phyloP scores from a whole-genome alignment of 2,797 vertebrate species.

The Gorsachius magnificus region DNA sequence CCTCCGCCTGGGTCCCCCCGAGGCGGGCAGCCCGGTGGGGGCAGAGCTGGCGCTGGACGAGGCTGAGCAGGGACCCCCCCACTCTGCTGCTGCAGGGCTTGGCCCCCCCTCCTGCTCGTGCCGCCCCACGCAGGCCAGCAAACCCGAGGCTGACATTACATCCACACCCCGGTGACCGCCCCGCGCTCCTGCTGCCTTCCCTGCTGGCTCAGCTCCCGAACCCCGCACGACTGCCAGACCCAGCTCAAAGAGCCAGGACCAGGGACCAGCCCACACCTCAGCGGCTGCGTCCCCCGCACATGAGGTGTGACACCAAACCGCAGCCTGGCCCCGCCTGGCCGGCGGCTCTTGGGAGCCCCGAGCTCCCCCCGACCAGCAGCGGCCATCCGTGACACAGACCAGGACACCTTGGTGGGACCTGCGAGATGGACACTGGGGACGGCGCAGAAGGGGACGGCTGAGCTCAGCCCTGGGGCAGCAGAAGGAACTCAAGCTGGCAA shows the following conservation, averaged over 20 bases:
- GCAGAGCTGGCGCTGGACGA: fast-evolving
- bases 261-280: background rate
- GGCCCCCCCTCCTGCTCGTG: background rate
- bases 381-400: too few relatives aligned
- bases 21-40: background rate
- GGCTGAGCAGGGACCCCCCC: background rate
- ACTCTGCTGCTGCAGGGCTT: background rate
- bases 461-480: fast-evolving
- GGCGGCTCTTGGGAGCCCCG: background rate
- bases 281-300: background rate
- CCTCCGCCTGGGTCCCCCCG: background rate
- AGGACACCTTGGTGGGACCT: background rate
- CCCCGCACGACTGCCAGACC: fast-evolving
- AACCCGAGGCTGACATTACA: too few relatives aligned
- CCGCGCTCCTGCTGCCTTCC: background rate
- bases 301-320: fast-evolving
- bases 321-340: background rate
- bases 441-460: background rate
- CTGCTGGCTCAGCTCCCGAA: background rate
- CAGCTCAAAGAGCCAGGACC: too few relatives aligned
- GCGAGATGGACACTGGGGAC: background rate
- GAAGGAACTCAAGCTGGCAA: background rate
- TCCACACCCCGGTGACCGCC: fast-evolving
- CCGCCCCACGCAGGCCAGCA: background rate
- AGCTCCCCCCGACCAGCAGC: background rate